A percentile compares a stretch with the other conserved stretches of the same genome.
Evolutionary conservation across 2,888 invertebrate genomes (phyloP).

Genomic region (Ischnura elegans): DNA sequence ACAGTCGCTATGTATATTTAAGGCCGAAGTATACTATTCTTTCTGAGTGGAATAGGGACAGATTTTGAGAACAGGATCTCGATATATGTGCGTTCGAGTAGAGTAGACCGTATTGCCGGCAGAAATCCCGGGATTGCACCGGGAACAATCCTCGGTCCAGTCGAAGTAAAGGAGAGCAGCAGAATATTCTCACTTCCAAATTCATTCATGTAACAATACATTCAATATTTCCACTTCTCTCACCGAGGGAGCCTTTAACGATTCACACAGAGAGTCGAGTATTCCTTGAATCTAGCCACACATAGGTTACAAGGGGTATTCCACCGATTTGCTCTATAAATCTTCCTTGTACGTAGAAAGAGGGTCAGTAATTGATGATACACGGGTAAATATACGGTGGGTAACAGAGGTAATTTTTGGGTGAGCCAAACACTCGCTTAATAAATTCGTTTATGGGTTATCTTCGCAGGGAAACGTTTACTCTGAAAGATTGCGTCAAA

Average conservation of each 20-base stretch:
- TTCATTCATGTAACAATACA: not conserved
- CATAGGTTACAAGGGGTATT: not conserved
- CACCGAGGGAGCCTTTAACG: not conserved
- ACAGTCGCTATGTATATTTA: not conserved
- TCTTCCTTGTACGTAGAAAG: not conserved
- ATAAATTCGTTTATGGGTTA: not conserved
- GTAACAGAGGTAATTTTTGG: not conserved
- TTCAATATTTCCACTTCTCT: not conserved
- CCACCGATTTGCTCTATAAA: not conserved
- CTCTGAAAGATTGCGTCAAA: not conserved
- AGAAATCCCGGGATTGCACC: not conserved
- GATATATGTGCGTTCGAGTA: not conserved
- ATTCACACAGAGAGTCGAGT: not conserved
- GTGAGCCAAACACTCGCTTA: not conserved
- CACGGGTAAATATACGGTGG: not conserved
- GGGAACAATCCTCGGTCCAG: not conserved
- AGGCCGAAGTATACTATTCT: not conserved
- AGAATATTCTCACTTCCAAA: not conserved
- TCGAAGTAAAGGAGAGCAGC: not conserved
- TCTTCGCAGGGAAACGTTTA: not conserved
- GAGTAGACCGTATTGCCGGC: not conserved
- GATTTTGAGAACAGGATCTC: too few species aligned
- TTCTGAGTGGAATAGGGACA: not conserved
- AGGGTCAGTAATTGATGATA: not conserved
- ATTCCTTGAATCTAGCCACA: not conserved